A percentile compares a stretch with the other conserved stretches of the same genome.
Evolutionary conservation across 2,888 invertebrate species (phyloP).

Genomic region (Portevinia maculata): DNA sequence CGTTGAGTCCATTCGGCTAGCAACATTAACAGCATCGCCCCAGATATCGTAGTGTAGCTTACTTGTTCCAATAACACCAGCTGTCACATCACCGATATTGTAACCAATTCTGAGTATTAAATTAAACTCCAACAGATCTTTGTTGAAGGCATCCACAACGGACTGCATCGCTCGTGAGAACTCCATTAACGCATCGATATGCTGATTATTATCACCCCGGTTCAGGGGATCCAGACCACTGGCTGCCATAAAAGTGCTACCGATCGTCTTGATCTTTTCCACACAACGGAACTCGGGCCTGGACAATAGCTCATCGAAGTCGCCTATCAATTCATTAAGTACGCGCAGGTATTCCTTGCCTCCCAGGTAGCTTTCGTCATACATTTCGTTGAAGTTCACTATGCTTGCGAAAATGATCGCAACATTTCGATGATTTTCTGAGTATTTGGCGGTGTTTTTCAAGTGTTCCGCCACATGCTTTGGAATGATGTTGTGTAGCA

Average conservation of each 20-base stretch:
- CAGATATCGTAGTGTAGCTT: constrained; percentile 99
- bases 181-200: constrained; percentile 94
- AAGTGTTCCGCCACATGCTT: constrained; percentile 96
- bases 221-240: constrained; percentile 94
- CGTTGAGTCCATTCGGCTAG: constrained; percentile 98
- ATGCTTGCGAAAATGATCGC: constrained; percentile 98
- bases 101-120: constrained; percentile 93
- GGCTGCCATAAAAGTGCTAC: constrained; percentile 98
- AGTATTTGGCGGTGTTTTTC: constrained; percentile 96
- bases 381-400: constrained; percentile 98
- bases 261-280: constrained; percentile 99
- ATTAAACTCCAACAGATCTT: constrained; percentile 95
- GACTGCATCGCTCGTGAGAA: constrained; percentile 96
- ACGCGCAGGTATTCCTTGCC: constrained; percentile 97
- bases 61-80: constrained; percentile 97
- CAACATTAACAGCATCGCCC: constrained; percentile 99
- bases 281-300: constrained; percentile 92
- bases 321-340: constrained; percentile 96
- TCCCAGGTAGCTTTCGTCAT: constrained; percentile 97
- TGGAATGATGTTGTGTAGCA: constrained; percentile 98
- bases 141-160: constrained; percentile 93
- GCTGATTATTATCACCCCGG: constrained; percentile 87
- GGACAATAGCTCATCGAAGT: constrained; percentile 96
- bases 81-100: constrained; percentile 97
- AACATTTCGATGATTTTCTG: constrained; percentile 95